phyloP scores from a whole-genome alignment of 2,113 vertebrate genomes.

The Phainopepla nitens region DNA sequence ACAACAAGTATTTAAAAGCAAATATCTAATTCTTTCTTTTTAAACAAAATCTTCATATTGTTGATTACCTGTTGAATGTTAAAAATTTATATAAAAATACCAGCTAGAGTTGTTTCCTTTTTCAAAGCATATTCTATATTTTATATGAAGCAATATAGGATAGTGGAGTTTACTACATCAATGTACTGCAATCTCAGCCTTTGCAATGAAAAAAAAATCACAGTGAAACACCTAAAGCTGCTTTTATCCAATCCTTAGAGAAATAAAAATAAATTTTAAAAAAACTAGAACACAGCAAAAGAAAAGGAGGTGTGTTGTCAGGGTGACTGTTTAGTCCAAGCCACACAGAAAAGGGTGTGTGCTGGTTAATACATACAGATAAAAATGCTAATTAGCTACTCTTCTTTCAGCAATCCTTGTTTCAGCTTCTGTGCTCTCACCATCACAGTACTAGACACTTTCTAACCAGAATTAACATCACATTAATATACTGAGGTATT shows the following conservation, averaged over 20 bases:
- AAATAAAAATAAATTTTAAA: background rate
- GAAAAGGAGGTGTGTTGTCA: background rate
- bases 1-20: background rate
- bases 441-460: background rate
- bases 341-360: background rate
- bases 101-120: background rate
- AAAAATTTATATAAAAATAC: background rate
- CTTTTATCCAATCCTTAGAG: background rate
- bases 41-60: background rate
- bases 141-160: background rate
- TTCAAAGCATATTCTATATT: background rate
- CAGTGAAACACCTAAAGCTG: background rate
- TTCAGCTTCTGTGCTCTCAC: background rate
- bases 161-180: background rate
- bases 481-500: background rate
- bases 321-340: background rate
- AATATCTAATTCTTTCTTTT: background rate
- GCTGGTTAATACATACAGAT: background rate
- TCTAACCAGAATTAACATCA: background rate
- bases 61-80: background rate
- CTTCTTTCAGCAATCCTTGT: background rate
- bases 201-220: background rate
- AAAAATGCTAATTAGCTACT: background rate
- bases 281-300: background rate
- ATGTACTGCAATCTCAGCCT: background rate